phyloP scores from a whole-genome alignment of 2,888 invertebrate genomes.

The Amphimallon solstitiale region DNA sequence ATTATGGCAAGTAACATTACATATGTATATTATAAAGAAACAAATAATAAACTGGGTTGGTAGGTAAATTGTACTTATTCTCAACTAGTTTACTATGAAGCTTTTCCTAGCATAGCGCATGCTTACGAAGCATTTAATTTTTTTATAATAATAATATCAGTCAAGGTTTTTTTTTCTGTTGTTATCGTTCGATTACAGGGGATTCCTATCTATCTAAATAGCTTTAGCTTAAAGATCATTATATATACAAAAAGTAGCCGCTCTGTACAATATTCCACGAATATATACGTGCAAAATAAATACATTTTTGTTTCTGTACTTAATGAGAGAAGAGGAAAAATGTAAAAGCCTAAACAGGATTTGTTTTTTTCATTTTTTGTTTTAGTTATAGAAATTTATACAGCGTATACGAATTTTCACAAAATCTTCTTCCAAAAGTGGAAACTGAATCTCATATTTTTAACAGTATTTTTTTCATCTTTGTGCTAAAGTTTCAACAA shows the following conservation, averaged over 20 bases:
- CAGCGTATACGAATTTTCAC: slow-evolving; percentile 47
- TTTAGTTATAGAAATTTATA: slow-evolving; percentile 40
- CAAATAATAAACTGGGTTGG: slow-evolving; percentile 40
- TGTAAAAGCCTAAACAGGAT: slow-evolving; percentile 19
- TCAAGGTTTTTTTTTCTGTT: slow-evolving; percentile 54
- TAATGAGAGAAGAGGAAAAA: slow-evolving; percentile 33
- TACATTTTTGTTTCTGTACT: slow-evolving; percentile 29
- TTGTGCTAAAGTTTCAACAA: slow-evolving; percentile 31
- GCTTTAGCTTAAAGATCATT: slow-evolving; percentile 46
- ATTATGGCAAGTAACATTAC: slow-evolving; percentile 58
- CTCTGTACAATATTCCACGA: slow-evolving; percentile 49
- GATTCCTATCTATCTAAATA: slow-evolving; percentile 38
- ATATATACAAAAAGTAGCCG: slow-evolving; percentile 50
- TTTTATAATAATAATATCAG: slow-evolving; percentile 54
- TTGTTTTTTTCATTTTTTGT: slow-evolving; percentile 30
- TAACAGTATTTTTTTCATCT: slow-evolving; percentile 29
- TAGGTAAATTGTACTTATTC: slow-evolving; percentile 58
- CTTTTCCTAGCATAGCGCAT: slow-evolving; percentile 43
- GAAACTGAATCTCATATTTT: slow-evolving; percentile 35
- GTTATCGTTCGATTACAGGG: slow-evolving; percentile 53
- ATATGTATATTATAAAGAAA: slow-evolving; percentile 9
- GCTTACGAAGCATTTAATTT: slow-evolving; percentile 40
- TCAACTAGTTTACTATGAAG: slow-evolving; percentile 45
- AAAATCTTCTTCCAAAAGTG: slow-evolving; percentile 34
- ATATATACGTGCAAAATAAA: slow-evolving; percentile 36